These are phyloP conservation scores for Arvicola amphibius DNA, from an alignment of 2,797 vertebrate genomes.

Conservation along the genomic window DNA sequence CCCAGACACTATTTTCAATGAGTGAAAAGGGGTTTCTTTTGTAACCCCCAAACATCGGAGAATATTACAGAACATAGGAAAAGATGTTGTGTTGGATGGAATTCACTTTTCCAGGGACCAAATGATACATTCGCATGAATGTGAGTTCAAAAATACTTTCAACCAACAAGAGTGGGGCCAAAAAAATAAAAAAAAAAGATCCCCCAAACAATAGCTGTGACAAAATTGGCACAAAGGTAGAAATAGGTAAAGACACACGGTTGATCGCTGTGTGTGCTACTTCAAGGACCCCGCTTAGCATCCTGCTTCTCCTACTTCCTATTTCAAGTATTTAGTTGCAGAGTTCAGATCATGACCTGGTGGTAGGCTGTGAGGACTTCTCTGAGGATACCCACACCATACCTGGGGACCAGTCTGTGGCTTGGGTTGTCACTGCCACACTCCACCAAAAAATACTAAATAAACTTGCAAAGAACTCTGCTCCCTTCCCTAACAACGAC, in stretches of 20 bases:
- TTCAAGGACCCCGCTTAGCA: constrained; percentile 88
- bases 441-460: constrained; percentile 87
- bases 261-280: constrained; percentile 43
- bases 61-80: constrained; percentile 81
- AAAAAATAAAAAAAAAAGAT: constrained; percentile 82
- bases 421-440: constrained; percentile 87
- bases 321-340: constrained; percentile 98
- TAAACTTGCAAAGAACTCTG: constrained; percentile 86
- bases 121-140: constrained; percentile 79
- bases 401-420: constrained; percentile 82
- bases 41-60: constrained; percentile 79
- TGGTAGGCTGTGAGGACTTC: constrained; percentile 87
- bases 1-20: constrained; percentile 91
- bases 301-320: constrained; percentile 93
- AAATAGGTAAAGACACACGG: constrained; percentile 91
- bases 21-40: constrained; percentile 85
- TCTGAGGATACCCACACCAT: constrained; percentile 88
- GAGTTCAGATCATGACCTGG: constrained; percentile 92
- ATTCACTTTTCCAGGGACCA: constrained; percentile 82
- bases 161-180: constrained; percentile 83
- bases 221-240: constrained; percentile 96
- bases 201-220: constrained; percentile 87
- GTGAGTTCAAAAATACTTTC: constrained; percentile 83
- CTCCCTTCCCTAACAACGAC: constrained; percentile 81
- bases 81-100: constrained; percentile 77